Evolutionary conservation across 2,113 vertebrate species (phyloP), one percentile per base, ranked within the genome.

Genomic region (Bucco capensis): DNA sequence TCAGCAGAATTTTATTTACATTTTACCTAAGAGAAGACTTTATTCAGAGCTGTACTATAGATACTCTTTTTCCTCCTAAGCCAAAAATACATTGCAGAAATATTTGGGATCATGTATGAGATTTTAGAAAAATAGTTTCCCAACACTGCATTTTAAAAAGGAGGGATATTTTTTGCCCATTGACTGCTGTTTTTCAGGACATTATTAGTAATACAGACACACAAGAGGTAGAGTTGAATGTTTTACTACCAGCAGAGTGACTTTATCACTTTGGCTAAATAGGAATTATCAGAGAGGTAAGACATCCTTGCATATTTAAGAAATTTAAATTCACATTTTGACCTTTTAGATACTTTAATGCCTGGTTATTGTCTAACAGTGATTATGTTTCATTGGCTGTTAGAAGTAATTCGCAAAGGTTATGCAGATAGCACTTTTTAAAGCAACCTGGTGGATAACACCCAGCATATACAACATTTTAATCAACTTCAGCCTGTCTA

Each of bases 401-500:
- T 94, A 60, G 50, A 35, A 89, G 40, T 88, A 81, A 90, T 84
- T 93, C 62, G 33, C 64, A 96, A 86, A 90, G 25, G 25, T 92
- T 94, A 89, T 40, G 6, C 40, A 74, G 72, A 67, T 35, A 72
- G 6, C 14, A 78, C 8, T 62, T 96, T 93, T 93, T 58, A 83
- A 93, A 79, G 25, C 47, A 91, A 83, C 30, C 21, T 47, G 46
- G 23, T 53, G 12, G 37, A 35, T 60, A 94, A 76, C 71, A 58
- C n/a, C 8, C 10, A 66, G 12, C 50, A 72, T 67, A 58, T 11
- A 38, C 14, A 8, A 38, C 35, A 60, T 78, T 95, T 86, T 91
- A 65, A 87, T 91, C 33, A 86, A 44, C 47, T 87, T 57, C n/a
- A 83, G 22, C 25, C 51, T 79, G 6, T 42, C 37, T 91, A 80